Evolutionary conservation across 2,113 vertebrate genomes (phyloP), one percentile per base, ranked within the genome.

Genomic region (Rhadina sibilatrix): DNA sequence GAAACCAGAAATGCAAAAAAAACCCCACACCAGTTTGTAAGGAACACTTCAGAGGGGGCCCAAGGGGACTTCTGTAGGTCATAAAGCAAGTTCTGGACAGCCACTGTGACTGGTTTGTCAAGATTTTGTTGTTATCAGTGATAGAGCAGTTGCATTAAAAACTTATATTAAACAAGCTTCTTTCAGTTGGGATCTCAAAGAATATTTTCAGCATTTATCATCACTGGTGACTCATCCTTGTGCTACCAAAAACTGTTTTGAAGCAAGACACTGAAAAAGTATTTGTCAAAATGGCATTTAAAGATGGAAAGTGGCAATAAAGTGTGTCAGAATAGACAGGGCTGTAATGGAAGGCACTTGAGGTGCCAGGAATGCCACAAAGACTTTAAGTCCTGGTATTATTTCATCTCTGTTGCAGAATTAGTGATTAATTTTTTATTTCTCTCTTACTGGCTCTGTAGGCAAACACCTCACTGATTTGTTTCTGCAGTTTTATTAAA

Each of bases 371-470:
- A 54, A 75, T 91, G n/a, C 59, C 19, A 12, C 69, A 47, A 83
- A 82, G 65, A 49, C 49, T 72, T 74, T 22, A 74, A 91, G 4
- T 54, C 69, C 57, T 65, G 60, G 50, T 80, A 94, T 94, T 50
- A 82, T 87, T 94, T 95, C 3, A 93, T 71, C n/a, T 93, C 35
- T 75, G 6, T 83, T 87, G 77, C 50, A 89, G 61, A 63, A 97
- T 94, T 95, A 95, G 38, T 50, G 38, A 95, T 72, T 86, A 7
- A 52, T 93, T 93, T 93, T 68, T 74, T 53, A 86, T 94, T 95
- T 89, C 33, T 91, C 78, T 86, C 60, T 91, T 81, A 40, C 59
- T 65, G 69, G 60, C 37, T 95, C 23, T 50, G 38, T 59, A 82
- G 63, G 37, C 71, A 81, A 95, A 69, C 22, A 50, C 19, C 42